Conservation (phyloP, 1,140 invertebrate species). For the Diorhabda sublineata region DNA sequence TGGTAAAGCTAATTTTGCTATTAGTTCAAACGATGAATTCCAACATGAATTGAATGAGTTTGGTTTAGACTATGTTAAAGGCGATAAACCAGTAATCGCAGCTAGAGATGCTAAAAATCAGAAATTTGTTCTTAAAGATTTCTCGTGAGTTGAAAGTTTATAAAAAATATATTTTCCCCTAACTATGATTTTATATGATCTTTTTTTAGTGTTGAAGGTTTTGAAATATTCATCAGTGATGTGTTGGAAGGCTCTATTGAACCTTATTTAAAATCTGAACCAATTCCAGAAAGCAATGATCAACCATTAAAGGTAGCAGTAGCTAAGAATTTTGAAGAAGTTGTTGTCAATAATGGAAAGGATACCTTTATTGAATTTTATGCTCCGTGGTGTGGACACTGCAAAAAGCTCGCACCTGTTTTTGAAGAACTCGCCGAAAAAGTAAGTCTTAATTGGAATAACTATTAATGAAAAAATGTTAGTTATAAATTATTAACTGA, state of each 20-base stretch:
- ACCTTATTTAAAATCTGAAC: constrained; percentile 93
- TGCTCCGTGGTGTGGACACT: constrained; percentile 98
- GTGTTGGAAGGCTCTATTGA: constrained; percentile 79
- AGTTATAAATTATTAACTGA: not conserved
- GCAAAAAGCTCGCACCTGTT: constrained; percentile 90
- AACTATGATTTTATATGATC: not conserved
- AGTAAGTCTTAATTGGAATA: constrained; percentile 47
- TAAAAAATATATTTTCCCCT: not conserved
- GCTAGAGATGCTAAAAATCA: constrained; percentile 76
- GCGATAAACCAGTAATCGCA: constrained; percentile 85
- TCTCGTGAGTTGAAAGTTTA: constrained; percentile 63
- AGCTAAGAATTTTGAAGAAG: constrained; percentile 94
- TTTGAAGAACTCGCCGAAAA: constrained; percentile 93
- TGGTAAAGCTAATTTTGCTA: constrained; percentile 77
- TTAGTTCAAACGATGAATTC: constrained; percentile 90
- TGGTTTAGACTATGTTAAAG: constrained; percentile 81
- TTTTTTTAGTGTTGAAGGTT: constrained; percentile 70
- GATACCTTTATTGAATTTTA: constrained; percentile 98
- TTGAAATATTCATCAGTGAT: constrained; percentile 86
- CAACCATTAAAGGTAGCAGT: constrained; percentile 88
- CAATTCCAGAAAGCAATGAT: constrained; percentile 81
- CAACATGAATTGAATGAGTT: constrained; percentile 91
- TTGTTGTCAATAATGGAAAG: constrained; percentile 86
- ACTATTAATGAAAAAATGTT: no score
- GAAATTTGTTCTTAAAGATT: constrained; percentile 88